Evolutionary conservation across 2,888 invertebrate species (phyloP).

Genomic region (Ophioninae sp.): DNA sequence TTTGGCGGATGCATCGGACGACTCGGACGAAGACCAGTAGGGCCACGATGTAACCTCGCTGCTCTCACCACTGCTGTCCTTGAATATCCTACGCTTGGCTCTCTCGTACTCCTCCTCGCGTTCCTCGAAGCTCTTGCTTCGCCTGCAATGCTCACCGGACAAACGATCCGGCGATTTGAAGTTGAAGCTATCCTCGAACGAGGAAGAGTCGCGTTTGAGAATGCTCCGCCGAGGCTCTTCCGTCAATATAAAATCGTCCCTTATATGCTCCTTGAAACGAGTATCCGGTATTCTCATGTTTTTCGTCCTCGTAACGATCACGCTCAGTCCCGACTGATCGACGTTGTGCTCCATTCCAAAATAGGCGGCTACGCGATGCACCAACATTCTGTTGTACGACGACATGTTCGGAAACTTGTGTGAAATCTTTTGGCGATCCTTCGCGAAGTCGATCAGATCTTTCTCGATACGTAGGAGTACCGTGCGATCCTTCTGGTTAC

Average conservation of each 20-base stretch:
- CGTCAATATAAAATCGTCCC: constrained; percentile 84
- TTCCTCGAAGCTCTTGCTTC: constrained; percentile 94
- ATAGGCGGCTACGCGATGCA: constrained; percentile 95
- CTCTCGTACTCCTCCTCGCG: constrained; percentile 94
- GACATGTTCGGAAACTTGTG: constrained; percentile 96
- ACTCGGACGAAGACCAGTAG: constrained; percentile 78
- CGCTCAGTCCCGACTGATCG: constrained; percentile 90
- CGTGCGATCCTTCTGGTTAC: constrained; percentile 93
- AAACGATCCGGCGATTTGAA: constrained; percentile 84
- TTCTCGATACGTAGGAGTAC: constrained; percentile 93
- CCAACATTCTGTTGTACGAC: constrained; percentile 97
- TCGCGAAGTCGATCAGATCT: constrained; percentile 91
- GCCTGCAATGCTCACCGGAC: constrained; percentile 85
- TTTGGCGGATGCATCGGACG: constrained; percentile 76
- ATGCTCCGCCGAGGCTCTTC: constrained; percentile 90
- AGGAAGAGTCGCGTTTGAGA: constrained; percentile 90
- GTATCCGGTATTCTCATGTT: constrained; percentile 87
- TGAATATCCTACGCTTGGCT: constrained; percentile 93
- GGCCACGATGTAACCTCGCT: constrained; percentile 78
- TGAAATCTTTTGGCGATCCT: constrained; percentile 83
- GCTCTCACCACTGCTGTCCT: constrained; percentile 77
- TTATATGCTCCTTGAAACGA: constrained; percentile 87
- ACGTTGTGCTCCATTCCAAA: constrained; percentile 97
- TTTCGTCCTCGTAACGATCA: constrained; percentile 91
- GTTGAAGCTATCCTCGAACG: constrained; percentile 87